Evolutionary conservation across 2,888 invertebrate genomes (phyloP).

Genomic region (Apomyelois bistriatella): DNA sequence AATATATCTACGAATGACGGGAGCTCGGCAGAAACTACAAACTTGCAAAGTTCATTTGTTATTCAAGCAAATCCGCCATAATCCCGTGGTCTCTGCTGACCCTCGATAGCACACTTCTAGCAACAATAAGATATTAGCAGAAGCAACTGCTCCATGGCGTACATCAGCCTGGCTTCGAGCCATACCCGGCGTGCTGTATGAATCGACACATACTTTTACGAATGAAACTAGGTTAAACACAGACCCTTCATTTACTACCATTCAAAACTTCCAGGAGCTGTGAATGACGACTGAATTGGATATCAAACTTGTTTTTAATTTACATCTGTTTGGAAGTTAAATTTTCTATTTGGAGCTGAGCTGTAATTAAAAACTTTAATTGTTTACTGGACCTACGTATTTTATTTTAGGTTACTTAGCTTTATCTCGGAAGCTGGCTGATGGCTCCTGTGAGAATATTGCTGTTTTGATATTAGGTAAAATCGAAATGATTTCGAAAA

Average conservation of each 20-base stretch:
- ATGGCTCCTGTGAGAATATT: too few species aligned
- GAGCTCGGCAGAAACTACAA: neutral
- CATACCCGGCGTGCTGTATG: slow-evolving; percentile 41
- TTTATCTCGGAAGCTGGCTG: too few species aligned
- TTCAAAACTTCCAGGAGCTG: neutral
- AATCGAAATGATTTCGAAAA: too few species aligned
- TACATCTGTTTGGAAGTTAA: neutral
- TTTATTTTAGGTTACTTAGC: neutral
- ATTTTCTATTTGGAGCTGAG: neutral
- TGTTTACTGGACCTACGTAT: neutral
- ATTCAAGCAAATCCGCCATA: slow-evolving; percentile 27
- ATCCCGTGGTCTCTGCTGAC: neutral
- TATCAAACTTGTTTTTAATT: neutral
- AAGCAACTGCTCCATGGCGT: slow-evolving; percentile 58
- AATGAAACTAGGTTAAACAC: slow-evolving; percentile 9
- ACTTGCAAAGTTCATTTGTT: slow-evolving; percentile 13
- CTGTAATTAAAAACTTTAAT: slow-evolving; percentile 1
- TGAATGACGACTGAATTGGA: neutral
- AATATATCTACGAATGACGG: too few species aligned
- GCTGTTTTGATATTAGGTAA: too few species aligned
- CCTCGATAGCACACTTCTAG: slow-evolving; percentile 17
- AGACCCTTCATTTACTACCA: neutral
- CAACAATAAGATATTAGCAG: slow-evolving; percentile 56
- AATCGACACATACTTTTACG: slow-evolving; percentile 37
- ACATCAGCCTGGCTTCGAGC: slow-evolving; percentile 54